A percentile compares a stretch with the other conserved stretches of the same genome.
Conservation (phyloP, 2,113 vertebrate genomes). For the Muscicapa adusta region DNA sequence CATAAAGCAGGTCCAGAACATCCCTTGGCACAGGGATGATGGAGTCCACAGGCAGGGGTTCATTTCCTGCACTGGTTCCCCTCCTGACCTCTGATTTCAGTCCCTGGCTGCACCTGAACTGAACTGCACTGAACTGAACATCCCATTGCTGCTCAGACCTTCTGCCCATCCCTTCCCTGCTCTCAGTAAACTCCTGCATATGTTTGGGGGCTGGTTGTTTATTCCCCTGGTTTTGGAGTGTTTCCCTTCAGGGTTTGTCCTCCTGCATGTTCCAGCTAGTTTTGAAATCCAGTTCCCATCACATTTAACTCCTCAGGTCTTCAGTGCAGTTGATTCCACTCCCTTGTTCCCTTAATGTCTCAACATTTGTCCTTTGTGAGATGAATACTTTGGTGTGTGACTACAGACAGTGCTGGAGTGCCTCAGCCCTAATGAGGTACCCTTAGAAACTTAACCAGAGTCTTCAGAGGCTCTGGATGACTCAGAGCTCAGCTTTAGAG, state of each 20-base stretch:
- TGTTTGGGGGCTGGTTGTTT: background rate
- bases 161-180: background rate
- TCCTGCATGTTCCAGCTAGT: background rate
- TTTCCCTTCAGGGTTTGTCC: background rate
- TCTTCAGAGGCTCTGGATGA: background rate
- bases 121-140: background rate
- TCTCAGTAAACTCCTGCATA: background rate
- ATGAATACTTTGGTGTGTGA: background rate
- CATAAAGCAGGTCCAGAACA: background rate
- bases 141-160: background rate
- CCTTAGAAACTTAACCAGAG: background rate
- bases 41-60: background rate
- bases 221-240: background rate
- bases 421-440: background rate
- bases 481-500: background rate
- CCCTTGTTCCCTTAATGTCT: constrained; percentile 11
- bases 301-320: background rate
- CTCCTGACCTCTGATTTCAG: background rate
- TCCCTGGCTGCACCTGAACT: background rate
- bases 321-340: background rate
- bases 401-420: background rate
- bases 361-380: background rate
- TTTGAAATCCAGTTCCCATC: constrained; percentile 29
- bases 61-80: background rate
- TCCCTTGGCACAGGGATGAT: background rate